Conservation (phyloP, 2,888 invertebrate species). For the Eupithecia centaureata region DNA sequence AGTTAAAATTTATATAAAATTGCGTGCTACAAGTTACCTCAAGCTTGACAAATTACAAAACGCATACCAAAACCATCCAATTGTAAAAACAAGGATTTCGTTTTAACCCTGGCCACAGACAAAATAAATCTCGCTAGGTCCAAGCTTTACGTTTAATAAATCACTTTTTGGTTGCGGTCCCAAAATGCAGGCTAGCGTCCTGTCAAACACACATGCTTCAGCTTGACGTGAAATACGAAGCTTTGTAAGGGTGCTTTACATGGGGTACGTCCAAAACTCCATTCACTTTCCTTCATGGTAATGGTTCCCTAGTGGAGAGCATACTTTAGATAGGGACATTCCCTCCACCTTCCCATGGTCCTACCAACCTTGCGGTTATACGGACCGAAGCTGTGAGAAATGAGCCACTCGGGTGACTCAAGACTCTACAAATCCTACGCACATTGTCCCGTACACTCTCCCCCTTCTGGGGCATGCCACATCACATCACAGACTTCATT, state of each 20-base stretch:
- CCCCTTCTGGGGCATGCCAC: too few species aligned
- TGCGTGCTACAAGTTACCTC: not conserved
- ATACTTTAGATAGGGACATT: too few species aligned
- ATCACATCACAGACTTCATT: too few species aligned
- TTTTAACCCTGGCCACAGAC: slow-evolving; percentile 14
- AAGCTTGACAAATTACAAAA: not conserved
- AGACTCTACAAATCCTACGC: too few species aligned
- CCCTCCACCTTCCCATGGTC: too few species aligned
- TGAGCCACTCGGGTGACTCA: too few species aligned
- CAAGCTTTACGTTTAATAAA: slow-evolving; percentile 25
- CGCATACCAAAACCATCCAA: not conserved
- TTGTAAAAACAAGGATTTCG: not conserved
- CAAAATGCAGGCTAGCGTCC: slow-evolving; percentile 28
- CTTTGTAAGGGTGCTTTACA: slow-evolving; percentile 3
- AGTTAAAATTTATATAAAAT: not conserved
- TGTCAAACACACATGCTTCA: slow-evolving; percentile 31
- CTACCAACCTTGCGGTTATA: too few species aligned
- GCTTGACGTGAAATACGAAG: slow-evolving; percentile 22
- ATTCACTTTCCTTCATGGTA: too few species aligned
- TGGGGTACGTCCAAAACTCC: not conserved
- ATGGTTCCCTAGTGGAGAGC: too few species aligned
- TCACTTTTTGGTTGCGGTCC: slow-evolving; percentile 36
- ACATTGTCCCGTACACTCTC: too few species aligned
- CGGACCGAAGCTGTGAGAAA: too few species aligned
- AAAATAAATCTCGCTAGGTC: slow-evolving; percentile 23